These are phyloP conservation scores for Cyclina sinensis DNA, from an alignment of 1,140 invertebrate genomes.

Conservation along the genomic window DNA sequence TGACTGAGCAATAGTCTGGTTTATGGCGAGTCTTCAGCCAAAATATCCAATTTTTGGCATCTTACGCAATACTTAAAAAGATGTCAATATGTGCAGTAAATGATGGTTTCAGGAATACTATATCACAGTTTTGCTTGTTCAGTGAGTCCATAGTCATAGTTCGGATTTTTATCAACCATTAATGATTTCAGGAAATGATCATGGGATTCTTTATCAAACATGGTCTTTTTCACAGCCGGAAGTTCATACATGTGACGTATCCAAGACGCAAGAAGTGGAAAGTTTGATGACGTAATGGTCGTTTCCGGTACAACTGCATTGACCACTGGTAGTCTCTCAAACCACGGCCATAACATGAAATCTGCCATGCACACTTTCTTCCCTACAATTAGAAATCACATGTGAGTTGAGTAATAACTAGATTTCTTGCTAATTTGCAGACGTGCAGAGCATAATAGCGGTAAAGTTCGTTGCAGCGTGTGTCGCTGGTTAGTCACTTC, in stretches of 20 bases:
- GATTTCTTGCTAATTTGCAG: too few relatives aligned
- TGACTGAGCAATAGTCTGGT: too few relatives aligned
- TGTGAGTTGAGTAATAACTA: too few relatives aligned
- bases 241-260: conserved; percentile 52
- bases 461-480: too few relatives aligned
- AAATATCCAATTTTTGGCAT: too few relatives aligned
- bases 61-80: too few relatives aligned
- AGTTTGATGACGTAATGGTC: conserved; percentile 17
- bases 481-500: too few relatives aligned
- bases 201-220: conserved; percentile 51
- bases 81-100: too few relatives aligned
- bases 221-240: conserved; percentile 60
- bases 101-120: too few relatives aligned
- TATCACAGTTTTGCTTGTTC: conserved; percentile 13
- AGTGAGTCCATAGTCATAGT: conserved; percentile 65
- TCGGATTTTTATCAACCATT: conserved; percentile 53
- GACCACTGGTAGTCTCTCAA: conserved; percentile 54
- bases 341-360: conserved; percentile 69
- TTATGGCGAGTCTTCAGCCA: too few relatives aligned
- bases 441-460: too few relatives aligned
- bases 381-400: conserved; percentile 53
- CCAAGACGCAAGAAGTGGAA: conserved; percentile 39
- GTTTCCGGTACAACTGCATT: conserved; percentile 61
- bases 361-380: conserved; percentile 66
- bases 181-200: conserved; percentile 51